Evolutionary conservation across 1,140 invertebrate species (phyloP).

Genomic region (Ostrea denselamellosa): DNA sequence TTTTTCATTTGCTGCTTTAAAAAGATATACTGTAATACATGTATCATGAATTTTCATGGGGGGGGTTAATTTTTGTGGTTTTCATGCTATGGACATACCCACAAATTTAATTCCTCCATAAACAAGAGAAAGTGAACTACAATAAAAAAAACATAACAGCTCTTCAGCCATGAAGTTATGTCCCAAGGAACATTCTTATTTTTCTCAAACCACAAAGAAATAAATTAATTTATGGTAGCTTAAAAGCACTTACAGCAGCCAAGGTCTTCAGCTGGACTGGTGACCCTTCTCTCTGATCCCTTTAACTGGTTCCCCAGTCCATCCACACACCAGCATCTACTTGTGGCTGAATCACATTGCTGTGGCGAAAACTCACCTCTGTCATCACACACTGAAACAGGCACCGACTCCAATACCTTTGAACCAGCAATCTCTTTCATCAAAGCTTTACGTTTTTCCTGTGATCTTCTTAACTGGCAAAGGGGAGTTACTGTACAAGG

Average conservation of each 20-base stretch:
- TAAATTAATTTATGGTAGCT: neutral
- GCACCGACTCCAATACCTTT: neutral
- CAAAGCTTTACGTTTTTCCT: neutral
- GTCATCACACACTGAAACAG: constrained; percentile 46
- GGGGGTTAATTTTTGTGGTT: no score
- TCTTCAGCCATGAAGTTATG: no score
- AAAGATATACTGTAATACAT: no score
- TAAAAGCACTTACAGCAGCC: neutral
- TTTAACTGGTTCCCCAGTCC: constrained; percentile 22
- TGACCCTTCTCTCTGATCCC: neutral
- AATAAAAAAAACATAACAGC: neutral
- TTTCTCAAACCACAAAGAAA: no score
- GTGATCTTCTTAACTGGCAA: constrained; percentile 42
- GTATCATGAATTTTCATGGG: no score
- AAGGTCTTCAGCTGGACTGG: neutral
- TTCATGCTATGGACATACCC: neutral
- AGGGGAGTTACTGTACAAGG: constrained; percentile 25
- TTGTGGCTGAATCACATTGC: constrained; percentile 22
- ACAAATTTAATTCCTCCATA: neutral
- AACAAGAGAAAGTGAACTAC: neutral
- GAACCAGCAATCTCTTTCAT: neutral
- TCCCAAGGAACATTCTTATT: no score
- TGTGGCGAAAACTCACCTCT: constrained; percentile 44
- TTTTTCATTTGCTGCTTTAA: no score
- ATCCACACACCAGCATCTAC: constrained; percentile 52